Conservation (phyloP, 2,888 invertebrate genomes). For the Romanomermis culicivorax region DNA sequence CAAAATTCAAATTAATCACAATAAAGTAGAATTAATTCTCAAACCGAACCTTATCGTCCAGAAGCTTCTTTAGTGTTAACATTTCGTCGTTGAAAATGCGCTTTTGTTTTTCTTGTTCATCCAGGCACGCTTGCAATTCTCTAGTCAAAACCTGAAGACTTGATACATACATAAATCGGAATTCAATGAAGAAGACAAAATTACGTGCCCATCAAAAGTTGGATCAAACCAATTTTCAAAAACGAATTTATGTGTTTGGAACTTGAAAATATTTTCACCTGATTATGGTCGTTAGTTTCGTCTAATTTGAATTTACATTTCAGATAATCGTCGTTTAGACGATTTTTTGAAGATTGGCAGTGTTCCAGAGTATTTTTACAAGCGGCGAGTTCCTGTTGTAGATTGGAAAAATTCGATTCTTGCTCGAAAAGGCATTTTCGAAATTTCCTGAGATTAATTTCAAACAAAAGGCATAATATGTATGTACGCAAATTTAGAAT, state of each 20-base stretch:
- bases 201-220: too few relatives aligned
- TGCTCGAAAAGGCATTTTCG: neutral
- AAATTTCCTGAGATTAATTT: neutral
- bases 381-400: neutral
- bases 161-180: too few relatives aligned
- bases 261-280: too few relatives aligned
- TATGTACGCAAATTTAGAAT: neutral
- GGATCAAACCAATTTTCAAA: too few relatives aligned
- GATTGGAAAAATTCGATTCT: neutral
- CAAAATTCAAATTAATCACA: neutral
- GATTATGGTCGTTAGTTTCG: too few relatives aligned
- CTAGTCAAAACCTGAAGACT: neutral
- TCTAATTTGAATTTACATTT: too few relatives aligned
- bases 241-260: too few relatives aligned
- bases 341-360: neutral
- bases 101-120: conserved; percentile 1
- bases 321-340: neutral
- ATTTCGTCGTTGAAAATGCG: neutral
- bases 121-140: neutral
- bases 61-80: neutral
- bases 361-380: neutral
- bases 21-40: neutral
- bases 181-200: too few relatives aligned
- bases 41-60: neutral
- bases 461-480: neutral